Percentiles rank a stretch among this genome's conserved stretches.
Conservation (phyloP, 2,888 invertebrate species). For the Athalia cordata region DNA sequence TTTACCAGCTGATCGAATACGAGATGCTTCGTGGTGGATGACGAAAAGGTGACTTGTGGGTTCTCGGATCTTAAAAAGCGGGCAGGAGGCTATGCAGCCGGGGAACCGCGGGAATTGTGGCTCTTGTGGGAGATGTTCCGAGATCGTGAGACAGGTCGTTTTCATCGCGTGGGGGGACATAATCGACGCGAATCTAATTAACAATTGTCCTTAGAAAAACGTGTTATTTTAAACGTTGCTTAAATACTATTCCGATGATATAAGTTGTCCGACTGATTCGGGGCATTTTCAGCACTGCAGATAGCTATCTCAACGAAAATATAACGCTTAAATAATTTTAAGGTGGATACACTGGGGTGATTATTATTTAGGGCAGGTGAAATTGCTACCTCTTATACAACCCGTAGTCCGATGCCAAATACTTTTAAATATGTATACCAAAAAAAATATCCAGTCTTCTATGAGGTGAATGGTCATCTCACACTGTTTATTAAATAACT, state of each 20-base stretch:
- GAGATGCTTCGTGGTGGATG: constrained; percentile 59
- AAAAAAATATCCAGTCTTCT: too few relatives aligned
- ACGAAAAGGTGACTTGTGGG: constrained; percentile 60
- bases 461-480: too few relatives aligned
- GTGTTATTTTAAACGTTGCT: constrained; percentile 23
- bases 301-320: too few relatives aligned
- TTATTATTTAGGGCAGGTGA: neutral
- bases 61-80: constrained; percentile 36
- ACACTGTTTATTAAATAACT: too few relatives aligned
- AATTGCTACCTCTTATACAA: neutral
- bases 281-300: neutral
- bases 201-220: constrained; percentile 34
- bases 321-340: too few relatives aligned
- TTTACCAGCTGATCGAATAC: constrained; percentile 43
- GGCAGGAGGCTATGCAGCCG: constrained; percentile 20
- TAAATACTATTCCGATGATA: neutral
- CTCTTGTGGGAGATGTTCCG: constrained; percentile 35
- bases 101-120: constrained; percentile 1
- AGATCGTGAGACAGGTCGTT: constrained; percentile 22
- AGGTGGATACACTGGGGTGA: neutral
- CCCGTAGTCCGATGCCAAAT: too few relatives aligned
- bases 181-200: constrained; percentile 7
- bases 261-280: neutral
- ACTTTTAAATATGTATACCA: too few relatives aligned
- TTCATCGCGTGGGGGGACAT: constrained; percentile 35